Base-by-base conservation (phyloP, 1,140 invertebrate species). In the Drosophila kurseongensis region DNA sequence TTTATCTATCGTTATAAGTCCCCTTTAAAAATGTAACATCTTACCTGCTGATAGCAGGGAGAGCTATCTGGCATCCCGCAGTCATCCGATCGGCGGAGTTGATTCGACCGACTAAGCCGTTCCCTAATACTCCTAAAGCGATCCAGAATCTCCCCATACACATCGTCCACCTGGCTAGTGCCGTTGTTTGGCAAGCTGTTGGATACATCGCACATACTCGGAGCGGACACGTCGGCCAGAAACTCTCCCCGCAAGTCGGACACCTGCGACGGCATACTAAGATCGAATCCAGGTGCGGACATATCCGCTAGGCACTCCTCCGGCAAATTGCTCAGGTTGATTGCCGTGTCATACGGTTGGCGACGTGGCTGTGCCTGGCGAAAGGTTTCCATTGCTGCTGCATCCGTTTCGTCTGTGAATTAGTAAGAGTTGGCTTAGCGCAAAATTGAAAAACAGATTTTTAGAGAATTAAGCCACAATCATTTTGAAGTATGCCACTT, bases 81-180 rank as follows among this genome's bases (percentile, higher is more conserved):
- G 14, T 48, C 45, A 13, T 29, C 23, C 13, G 23, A 8, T 29
- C 23, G 13, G 27, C n/a, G 23, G 23, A n/a, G 47, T 16, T 51
- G 48, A 16, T 35, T 51, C 0, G 29, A 4, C 4, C 48, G n/a
- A 35, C 16, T 51, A 5, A 51, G 36, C 5, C 32, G 14, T 18
- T 52, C 50, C 12, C 32, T 16, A 12, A 52, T 16, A 0, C 50
- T 52, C 51, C 32, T 50, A 13, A 88, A 83, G 12, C 60, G 61
- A 35, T 66, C 50, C n/a, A 80, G 44, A 59, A 81, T 71, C 14
- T 88, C 67, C 0, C 23, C 32, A 54, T 83, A 88, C 1, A 86
- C 41, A 9, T 47, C 48, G 13, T 82, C 66, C 55, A 52, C 38
- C 42, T 59, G 72, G 23, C 38, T 42, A 2, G 13, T 18, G 14